Conservation (phyloP, 2,888 invertebrate genomes). For the Cataglyphis cursor region DNA sequence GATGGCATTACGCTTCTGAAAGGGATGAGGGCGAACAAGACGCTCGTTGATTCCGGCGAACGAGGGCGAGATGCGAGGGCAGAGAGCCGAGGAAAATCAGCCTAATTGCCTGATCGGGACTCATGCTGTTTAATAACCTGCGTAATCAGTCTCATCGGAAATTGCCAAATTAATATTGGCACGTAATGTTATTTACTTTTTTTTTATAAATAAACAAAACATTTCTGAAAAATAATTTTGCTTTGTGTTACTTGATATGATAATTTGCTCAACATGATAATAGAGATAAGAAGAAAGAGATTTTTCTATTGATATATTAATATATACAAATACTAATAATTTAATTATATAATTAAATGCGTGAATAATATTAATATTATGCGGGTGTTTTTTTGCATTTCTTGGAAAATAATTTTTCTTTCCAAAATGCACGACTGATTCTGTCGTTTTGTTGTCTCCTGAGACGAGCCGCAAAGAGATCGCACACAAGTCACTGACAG, state of each 20-base stretch:
- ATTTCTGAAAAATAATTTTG: background rate
- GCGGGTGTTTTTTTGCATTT: background rate
- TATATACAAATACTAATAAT: background rate
- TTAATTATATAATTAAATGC: background rate
- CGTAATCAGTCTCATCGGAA: background rate
- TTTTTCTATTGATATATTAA: too few relatives aligned
- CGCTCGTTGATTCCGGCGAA: constrained; percentile 30
- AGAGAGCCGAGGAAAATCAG: constrained; percentile 45
- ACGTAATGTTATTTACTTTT: background rate
- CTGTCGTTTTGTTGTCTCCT: background rate
- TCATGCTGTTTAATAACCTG: constrained; percentile 13
- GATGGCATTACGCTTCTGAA: constrained; percentile 59
- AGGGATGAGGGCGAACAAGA: constrained; percentile 19
- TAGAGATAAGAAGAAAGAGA: background rate
- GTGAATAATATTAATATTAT: background rate
- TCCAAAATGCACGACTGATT: background rate
- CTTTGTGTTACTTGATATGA: background rate
- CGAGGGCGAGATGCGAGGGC: background rate
- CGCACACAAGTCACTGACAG: constrained; percentile 14
- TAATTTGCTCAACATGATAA: background rate
- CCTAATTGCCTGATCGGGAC: constrained; percentile 19
- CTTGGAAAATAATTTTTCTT: background rate
- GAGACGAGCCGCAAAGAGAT: constrained; percentile 16
- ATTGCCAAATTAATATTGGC: background rate
- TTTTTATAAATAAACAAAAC: background rate